Evolutionary conservation across 2,797 vertebrate species (phyloP).

Genomic region (Pseudocheirus occidentalis): DNA sequence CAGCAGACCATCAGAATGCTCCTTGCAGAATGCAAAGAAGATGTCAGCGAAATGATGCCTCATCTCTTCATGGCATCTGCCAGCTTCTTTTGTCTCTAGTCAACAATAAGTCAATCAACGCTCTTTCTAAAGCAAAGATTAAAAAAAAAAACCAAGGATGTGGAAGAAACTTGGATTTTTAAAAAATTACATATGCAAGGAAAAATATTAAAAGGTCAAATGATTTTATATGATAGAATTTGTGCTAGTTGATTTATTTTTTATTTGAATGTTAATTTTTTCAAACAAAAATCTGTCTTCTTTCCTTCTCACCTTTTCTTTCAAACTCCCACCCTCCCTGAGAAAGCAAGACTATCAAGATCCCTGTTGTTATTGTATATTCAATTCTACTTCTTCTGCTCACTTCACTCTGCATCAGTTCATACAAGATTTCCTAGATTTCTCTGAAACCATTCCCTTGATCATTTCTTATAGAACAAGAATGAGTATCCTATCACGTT

Average conservation of each 20-base stretch:
- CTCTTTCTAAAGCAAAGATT: slow-evolving; percentile 58
- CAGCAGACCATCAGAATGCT: slow-evolving; percentile 77
- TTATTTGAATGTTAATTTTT: neutral
- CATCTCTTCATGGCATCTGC: slow-evolving; percentile 62
- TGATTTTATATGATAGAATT: neutral
- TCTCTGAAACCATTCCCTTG: neutral
- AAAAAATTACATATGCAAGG: too few species aligned
- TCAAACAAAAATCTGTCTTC: neutral
- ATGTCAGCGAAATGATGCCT: slow-evolving; percentile 57
- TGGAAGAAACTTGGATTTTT: slow-evolving; percentile 16
- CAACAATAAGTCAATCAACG: slow-evolving; percentile 46
- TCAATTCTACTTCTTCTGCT: neutral
- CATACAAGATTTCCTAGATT: neutral
- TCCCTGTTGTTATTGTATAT: neutral
- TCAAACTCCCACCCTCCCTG: neutral
- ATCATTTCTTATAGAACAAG: neutral
- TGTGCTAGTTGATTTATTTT: neutral
- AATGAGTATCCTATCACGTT: neutral
- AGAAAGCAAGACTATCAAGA: neutral
- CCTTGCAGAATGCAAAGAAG: slow-evolving; percentile 47
- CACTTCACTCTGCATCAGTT: neutral
- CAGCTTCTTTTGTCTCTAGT: slow-evolving; percentile 67
- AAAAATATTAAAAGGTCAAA: neutral
- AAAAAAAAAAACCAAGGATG: neutral
- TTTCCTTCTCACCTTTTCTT: neutral